These are phyloP conservation scores for Poeciliopsis gracilis DNA, from an alignment of 2,797 vertebrate genomes.

Conservation along the genomic window DNA sequence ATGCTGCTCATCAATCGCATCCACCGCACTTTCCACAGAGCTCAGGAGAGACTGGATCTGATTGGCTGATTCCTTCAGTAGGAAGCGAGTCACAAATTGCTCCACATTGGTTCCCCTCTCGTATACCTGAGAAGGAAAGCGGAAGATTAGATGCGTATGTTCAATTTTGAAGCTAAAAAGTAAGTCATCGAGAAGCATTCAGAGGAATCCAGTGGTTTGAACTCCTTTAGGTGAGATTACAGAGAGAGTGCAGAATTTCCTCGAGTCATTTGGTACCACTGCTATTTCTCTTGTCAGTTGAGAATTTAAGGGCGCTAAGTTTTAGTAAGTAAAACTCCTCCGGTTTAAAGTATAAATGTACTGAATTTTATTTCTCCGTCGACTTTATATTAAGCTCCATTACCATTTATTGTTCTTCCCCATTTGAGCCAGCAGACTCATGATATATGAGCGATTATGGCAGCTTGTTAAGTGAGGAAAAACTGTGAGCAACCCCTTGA, in stretches of 20 bases:
- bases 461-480: neutral
- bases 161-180: neutral
- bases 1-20: slow-evolving; percentile 95
- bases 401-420: neutral
- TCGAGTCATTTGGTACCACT: neutral
- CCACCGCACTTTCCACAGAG: slow-evolving; percentile 96
- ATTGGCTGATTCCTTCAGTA: slow-evolving; percentile 95
- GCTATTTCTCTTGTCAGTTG: neutral
- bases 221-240: neutral
- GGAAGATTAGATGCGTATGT: neutral
- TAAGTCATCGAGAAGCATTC: neutral
- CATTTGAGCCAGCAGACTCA: neutral
- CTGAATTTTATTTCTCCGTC: neutral
- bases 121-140: slow-evolving; percentile 84
- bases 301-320: neutral
- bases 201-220: neutral
- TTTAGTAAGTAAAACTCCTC: neutral
- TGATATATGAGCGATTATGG: neutral
- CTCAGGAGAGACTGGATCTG: slow-evolving; percentile 96
- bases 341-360: neutral
- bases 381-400: neutral
- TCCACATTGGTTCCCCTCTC: slow-evolving; percentile 93
- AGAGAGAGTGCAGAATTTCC: neutral
- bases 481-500: neutral
- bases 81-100: slow-evolving; percentile 96